Base-by-base conservation (phyloP, 2,888 invertebrate genomes). In the Panopea generosa region DNA sequence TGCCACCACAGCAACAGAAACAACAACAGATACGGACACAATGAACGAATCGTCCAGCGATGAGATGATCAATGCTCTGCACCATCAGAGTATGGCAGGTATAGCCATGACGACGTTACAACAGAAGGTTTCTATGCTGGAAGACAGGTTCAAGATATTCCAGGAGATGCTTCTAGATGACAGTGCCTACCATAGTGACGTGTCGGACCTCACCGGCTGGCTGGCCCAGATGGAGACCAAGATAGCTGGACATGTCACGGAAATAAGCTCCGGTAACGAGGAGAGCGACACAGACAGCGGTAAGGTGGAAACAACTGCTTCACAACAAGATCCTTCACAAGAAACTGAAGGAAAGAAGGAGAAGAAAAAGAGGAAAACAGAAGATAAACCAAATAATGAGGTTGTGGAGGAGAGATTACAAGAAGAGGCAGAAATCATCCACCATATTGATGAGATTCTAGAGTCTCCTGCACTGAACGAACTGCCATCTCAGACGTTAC, bases 61-160 rank as follows among this genome's bases (percentile, higher is more conserved):
- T 27, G 77, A 74, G 29, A 26, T 71, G 7, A 3, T 78, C 0
- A 49, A 33, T 29, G 53, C 55, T n/a, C 49, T 70, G 7, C 57
- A 78, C 27, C 55, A 69, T 18, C 57, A 76, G 47, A 66, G 50
- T 14, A 33, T 71, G 52, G 59, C 53, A 40, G 40, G 53, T 24
- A 66, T 66, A 29, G 76, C 72, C 16, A 38, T 82, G 4, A 53
- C 67, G 20, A 27, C 49, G 2, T 38, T 85, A 16, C 29, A 65
- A 14, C 33, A 76, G 18, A 79, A 67, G 53, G 45, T 85, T 16
- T 50, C 38, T 3, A 61, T 50, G 0, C 59, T 86, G n/a, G 87
- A 87, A 53, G 86, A 86, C 26, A 74, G 78, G 18, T 82, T 87
- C 33, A 76, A 71, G 45, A 1, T 72, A 24, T 80, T 86, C 77